Evolutionary conservation across 2,113 vertebrate species (phyloP), one percentile per base, ranked within the genome.

Genomic region (Myrmecophaga tridactyla): DNA sequence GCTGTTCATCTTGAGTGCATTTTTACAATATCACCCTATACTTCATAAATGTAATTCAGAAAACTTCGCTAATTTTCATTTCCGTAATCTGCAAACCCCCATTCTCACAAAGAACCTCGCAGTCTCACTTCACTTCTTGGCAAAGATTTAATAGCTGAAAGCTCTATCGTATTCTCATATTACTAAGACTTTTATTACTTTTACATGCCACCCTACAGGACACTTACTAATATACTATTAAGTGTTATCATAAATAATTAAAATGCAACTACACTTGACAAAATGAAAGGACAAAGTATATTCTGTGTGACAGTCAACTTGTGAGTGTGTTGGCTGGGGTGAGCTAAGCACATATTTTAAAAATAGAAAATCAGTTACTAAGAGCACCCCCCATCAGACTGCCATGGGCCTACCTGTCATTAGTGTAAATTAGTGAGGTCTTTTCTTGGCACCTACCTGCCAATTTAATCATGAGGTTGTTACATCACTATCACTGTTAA

Each of bases 241-340:
- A 96, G 89, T 96, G 95, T 98, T 96, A 98, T 92, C 92, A 94
- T 97, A 97, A 98, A 96, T 96, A 96, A 97, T 96, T 96, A 95
- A 97, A 96, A 93, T 69, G 89, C 94, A 94, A 80, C 92, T 89
- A 75, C 92, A 96, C 46, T 58, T 58, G 78, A 97, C 96, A 96
- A 94, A 98, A 97, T 97, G 83, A 96, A 91, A 97, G 92, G 94
- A 89, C 89, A 88, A 96, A 97, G 87, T 93, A 15, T 62, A 86
- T 97, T 94, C 93, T 97, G 90, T 96, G 65, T 96, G 86, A 46
- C 75, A 94, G 93, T 94, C 95, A 86, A 91, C 94, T 41, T 14
- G 41, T 91, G 87, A 93, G 60, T 96, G 56, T 87, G 58, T 94
- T 97, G 96, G 95, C 89, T 23, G 18, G 67, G 92, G 83, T 20